These are phyloP conservation scores for Axis porcinus DNA, from an alignment of 2,113 vertebrate genomes.

Conservation along the genomic window DNA sequence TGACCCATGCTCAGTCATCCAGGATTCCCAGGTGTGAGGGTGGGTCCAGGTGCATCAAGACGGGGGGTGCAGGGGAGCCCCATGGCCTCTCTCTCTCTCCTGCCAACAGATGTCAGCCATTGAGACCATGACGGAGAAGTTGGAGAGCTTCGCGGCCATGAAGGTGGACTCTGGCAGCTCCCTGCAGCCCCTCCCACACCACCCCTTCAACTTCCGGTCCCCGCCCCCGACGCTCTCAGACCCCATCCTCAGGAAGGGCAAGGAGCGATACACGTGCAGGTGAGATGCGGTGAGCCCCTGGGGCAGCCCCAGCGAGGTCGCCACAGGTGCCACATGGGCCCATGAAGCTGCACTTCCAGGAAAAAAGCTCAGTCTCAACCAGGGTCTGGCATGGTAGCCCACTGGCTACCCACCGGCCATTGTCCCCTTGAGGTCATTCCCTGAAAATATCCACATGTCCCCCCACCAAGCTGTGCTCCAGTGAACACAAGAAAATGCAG, in stretches of 20 bases:
- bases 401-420: accelerated
- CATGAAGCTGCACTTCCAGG: accelerated
- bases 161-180: constrained; percentile 90
- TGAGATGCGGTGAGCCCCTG: constrained; percentile 37
- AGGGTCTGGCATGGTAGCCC: accelerated
- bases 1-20: accelerated
- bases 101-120: constrained; percentile 94
- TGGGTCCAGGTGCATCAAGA: accelerated
- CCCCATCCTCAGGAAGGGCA: constrained; percentile 98
- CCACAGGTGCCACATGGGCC: accelerated
- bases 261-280: constrained; percentile 99
- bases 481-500: accelerated
- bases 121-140: constrained; percentile 98
- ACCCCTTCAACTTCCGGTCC: constrained; percentile 96
- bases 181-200: constrained; percentile 94
- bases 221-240: constrained; percentile 95
- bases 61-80: accelerated
- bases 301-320: accelerated
- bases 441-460: accelerated
- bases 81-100: neutral
- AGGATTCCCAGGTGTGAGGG: neutral
- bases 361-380: neutral
- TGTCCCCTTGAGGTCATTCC: accelerated
- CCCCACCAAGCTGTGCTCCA: accelerated
- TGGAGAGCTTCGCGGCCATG: constrained; percentile 94